These are phyloP conservation scores for Pycnonotus jocosus DNA, from an alignment of 2,113 vertebrate genomes.

Conservation along the genomic window DNA sequence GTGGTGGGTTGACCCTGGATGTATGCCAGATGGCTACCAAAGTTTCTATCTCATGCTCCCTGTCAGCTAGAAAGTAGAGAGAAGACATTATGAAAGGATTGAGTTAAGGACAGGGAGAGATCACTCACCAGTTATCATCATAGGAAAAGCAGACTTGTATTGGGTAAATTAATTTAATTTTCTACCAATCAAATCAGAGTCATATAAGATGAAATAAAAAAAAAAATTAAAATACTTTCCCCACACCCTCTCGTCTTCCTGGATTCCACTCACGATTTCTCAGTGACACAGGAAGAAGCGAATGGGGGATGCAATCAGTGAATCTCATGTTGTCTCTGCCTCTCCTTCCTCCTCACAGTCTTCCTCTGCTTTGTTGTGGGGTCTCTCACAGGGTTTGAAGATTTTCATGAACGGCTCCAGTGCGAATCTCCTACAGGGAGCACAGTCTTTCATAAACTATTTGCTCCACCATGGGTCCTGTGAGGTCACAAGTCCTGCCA, in stretches of 20 bases:
- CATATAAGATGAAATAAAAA: not conserved
- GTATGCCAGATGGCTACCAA: not conserved
- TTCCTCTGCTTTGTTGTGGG: not conserved
- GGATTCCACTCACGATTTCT: not conserved
- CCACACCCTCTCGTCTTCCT: not conserved
- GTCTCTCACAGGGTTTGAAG: not conserved
- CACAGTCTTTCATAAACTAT: not conserved
- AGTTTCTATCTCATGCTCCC: fast-evolving
- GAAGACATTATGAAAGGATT: not conserved
- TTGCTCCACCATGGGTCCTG: not conserved
- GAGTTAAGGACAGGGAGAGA: not conserved
- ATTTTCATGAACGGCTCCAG: too few relatives aligned
- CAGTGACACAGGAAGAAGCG: fast-evolving
- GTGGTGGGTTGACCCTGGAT: not conserved
- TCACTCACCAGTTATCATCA: not conserved
- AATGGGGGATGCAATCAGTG: not conserved
- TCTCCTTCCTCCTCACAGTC: not conserved
- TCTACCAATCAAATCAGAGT: not conserved
- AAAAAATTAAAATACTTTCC: not conserved
- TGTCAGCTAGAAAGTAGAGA: not conserved
- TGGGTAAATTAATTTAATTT: not conserved
- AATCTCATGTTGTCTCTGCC: not conserved
- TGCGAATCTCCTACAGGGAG: fast-evolving
- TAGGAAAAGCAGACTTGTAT: not conserved
- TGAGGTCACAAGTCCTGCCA: not conserved